A percentile compares a stretch with the other conserved stretches of the same genome.
Evolutionary conservation across 92 coral and sea anemone species (phyloP).

Genomic region (Palythoa grandiflora): DNA sequence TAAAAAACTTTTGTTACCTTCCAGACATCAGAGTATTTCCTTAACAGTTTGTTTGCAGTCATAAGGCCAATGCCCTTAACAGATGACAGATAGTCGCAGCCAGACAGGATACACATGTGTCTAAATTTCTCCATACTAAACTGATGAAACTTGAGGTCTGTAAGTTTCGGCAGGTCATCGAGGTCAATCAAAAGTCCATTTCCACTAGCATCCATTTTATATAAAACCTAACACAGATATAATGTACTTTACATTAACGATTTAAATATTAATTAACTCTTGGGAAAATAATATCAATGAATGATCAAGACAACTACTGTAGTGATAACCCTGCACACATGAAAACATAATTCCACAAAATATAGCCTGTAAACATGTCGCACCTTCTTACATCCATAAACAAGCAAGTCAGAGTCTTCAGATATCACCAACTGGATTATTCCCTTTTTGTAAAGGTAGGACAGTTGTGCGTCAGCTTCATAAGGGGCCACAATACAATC

Average conservation of each 20-base stretch:
- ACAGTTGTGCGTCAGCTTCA: slow-evolving; percentile 98
- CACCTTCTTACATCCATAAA: slow-evolving; percentile 99
- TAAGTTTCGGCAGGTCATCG: slow-evolving; percentile 84
- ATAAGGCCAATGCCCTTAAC: slow-evolving; percentile 94
- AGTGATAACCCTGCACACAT: too few species aligned
- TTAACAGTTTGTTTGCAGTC: slow-evolving; percentile 85
- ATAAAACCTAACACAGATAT: slow-evolving; percentile 76
- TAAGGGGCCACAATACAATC: slow-evolving; percentile 99
- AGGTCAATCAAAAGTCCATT: slow-evolving; percentile 78
- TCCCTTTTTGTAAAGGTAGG: slow-evolving; percentile 87
- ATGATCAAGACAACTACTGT: too few species aligned
- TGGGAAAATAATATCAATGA: too few species aligned
- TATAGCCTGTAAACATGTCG: too few species aligned
- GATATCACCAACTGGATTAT: slow-evolving; percentile 81
- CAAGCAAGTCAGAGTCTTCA: slow-evolving; percentile 97
- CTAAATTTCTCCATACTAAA: slow-evolving; percentile 94
- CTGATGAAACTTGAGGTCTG: slow-evolving; percentile 84
- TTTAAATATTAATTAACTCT: too few species aligned
- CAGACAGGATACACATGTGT: slow-evolving; percentile 97
- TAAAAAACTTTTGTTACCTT: slow-evolving; percentile 62
- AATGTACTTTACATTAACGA: neutral
- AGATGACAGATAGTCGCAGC: slow-evolving; percentile 97
- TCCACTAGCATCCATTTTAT: slow-evolving; percentile 97
- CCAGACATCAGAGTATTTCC: slow-evolving; percentile 79
- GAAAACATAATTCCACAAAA: too few species aligned